phyloP scores from a whole-genome alignment of 2,888 invertebrate genomes.

The Muschampia plurimacula region DNA sequence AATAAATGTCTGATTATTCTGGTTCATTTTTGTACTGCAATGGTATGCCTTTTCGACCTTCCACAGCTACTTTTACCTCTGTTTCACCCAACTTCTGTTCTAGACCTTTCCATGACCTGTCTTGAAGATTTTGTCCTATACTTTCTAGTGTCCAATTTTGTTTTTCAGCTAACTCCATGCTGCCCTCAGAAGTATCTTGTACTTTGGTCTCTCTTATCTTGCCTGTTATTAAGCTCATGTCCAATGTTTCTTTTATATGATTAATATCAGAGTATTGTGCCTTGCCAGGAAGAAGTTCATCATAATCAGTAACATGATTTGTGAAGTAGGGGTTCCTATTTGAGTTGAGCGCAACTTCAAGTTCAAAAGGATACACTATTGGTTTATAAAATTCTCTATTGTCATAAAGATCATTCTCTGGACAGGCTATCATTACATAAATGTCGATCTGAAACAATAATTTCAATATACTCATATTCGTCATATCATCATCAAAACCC shows the following conservation, averaged over 20 bases:
- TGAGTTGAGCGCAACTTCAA: constrained; percentile 92
- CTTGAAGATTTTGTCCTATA: constrained; percentile 87
- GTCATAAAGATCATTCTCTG: constrained; percentile 94
- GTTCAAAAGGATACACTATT: constrained; percentile 95
- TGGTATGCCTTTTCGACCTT: constrained; percentile 92
- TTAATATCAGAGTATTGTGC: constrained; percentile 79
- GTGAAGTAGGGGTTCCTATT: constrained; percentile 83
- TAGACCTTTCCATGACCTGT: constrained; percentile 94
- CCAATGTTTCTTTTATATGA: constrained; percentile 74
- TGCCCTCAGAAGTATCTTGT: constrained; percentile 61
- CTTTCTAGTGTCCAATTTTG: constrained; percentile 82
- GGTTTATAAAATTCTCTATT: constrained; percentile 95
- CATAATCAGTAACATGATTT: constrained; percentile 90
- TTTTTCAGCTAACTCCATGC: constrained; percentile 74
- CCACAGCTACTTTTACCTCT: constrained; percentile 87
- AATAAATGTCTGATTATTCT: constrained; percentile 50
- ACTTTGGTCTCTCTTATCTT: constrained; percentile 84
- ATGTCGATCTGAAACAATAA: constrained; percentile 90
- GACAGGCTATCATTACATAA: constrained; percentile 96
- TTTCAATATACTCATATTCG: too few species aligned
- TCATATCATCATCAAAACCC: too few species aligned
- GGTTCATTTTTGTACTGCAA: constrained; percentile 88
- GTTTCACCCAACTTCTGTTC: constrained; percentile 92
- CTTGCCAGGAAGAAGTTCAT: constrained; percentile 89
- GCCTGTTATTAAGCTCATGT: constrained; percentile 92